Evolutionary conservation across 2,888 invertebrate species (phyloP).

Genomic region (Ariolimax columbianus): DNA sequence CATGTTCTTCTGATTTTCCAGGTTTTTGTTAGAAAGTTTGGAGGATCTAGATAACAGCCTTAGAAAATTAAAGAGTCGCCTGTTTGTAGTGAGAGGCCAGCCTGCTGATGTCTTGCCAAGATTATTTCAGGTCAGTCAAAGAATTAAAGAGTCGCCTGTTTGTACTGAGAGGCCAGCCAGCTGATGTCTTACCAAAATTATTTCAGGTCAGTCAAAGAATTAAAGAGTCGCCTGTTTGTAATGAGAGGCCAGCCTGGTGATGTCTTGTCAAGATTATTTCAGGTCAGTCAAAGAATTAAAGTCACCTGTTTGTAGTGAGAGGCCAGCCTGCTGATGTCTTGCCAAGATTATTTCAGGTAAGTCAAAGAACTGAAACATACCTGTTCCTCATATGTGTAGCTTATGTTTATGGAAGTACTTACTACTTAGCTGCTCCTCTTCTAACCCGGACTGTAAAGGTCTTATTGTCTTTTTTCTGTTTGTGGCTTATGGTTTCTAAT

Average conservation of each 20-base stretch:
- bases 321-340: constrained; percentile 92
- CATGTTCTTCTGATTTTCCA: constrained; percentile 74
- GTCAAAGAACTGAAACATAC: not conserved
- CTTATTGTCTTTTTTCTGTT: too few relatives aligned
- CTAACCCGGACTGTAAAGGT: too few relatives aligned
- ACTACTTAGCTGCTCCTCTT: too few relatives aligned
- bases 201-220: constrained; percentile 82
- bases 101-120: constrained; percentile 91
- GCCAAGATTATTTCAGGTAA: constrained; percentile 87
- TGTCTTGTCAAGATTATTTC: constrained; percentile 89
- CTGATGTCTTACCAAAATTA: constrained; percentile 89
- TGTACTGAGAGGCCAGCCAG: constrained; percentile 92
- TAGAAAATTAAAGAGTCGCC: constrained; percentile 88
- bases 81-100: constrained; percentile 92
- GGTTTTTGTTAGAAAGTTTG: constrained; percentile 91
- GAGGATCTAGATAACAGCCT: constrained; percentile 89
- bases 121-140: constrained; percentile 83
- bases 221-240: constrained; percentile 90
- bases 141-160: constrained; percentile 87
- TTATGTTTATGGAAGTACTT: too few relatives aligned
- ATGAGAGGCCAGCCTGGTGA: constrained; percentile 93
- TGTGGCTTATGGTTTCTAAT: too few relatives aligned
- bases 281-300: constrained; percentile 81
- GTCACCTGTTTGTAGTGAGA: constrained; percentile 90
- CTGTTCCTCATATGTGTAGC: too few relatives aligned